These are phyloP conservation scores for Ardeotis arabs DNA, from an alignment of 2,113 vertebrate species.

Conservation along the genomic window DNA sequence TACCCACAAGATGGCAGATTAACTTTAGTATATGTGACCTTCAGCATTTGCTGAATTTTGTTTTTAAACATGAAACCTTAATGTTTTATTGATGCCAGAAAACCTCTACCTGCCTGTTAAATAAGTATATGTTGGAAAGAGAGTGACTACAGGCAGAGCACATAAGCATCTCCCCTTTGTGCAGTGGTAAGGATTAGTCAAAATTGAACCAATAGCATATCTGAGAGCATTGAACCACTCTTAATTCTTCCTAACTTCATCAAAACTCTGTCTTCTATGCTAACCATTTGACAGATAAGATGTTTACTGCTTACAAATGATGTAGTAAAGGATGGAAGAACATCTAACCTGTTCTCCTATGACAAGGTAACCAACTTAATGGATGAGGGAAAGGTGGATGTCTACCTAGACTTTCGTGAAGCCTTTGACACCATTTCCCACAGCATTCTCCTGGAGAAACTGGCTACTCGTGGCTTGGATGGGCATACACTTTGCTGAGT, in stretches of 20 bases:
- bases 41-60: not conserved
- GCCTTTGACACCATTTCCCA: too few species aligned
- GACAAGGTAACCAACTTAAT: too few species aligned
- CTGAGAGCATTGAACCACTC: not conserved
- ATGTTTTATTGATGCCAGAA: not conserved
- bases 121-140: not conserved
- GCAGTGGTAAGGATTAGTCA: not conserved
- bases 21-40: slow-evolving; percentile 7
- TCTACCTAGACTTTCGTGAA: too few species aligned
- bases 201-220: not conserved
- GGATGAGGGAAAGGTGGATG: too few species aligned
- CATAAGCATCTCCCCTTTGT: not conserved
- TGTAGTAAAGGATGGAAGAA: not conserved
- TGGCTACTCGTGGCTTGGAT: too few species aligned
- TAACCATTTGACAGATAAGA: not conserved
- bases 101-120: not conserved
- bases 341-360: not conserved
- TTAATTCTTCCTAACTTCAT: not conserved
- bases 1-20: slow-evolving; percentile 65
- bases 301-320: not conserved
- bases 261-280: not conserved
- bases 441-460: too few species aligned
- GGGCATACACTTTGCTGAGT: too few species aligned
- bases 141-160: not conserved
- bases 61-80: not conserved